phyloP scores from a whole-genome alignment of 2,888 invertebrate genomes.

The Apodemia duryi region DNA sequence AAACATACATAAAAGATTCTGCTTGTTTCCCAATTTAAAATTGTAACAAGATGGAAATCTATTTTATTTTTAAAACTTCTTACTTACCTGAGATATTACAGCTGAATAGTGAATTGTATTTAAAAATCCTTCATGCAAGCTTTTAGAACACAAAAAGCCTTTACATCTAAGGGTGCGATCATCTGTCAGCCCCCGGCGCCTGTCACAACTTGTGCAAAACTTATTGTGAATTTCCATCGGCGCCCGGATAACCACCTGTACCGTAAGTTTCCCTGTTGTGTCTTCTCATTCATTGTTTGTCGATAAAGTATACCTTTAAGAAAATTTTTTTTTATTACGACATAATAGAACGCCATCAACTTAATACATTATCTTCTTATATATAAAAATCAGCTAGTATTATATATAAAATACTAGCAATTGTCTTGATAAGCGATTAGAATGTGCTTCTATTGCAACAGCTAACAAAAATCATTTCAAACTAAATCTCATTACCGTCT shows the following conservation, averaged over 20 bases:
- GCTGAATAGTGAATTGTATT: too few species aligned
- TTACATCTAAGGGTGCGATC: slow-evolving; percentile 32
- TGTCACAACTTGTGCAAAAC: slow-evolving; percentile 38
- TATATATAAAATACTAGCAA: not conserved
- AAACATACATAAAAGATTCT: too few species aligned
- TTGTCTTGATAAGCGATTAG: not conserved
- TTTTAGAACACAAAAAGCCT: slow-evolving; percentile 17
- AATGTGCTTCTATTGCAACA: not conserved
- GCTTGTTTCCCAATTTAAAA: too few species aligned
- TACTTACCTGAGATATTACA: too few species aligned
- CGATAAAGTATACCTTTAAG: not conserved
- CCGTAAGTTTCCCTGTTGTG: slow-evolving; percentile 25
- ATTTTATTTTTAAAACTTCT: too few species aligned
- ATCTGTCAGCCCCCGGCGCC: slow-evolving; percentile 40
- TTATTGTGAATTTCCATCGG: slow-evolving; percentile 35
- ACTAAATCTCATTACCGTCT: slow-evolving; percentile 7
- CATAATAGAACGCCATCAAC: too few species aligned
- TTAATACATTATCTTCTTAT: too few species aligned
- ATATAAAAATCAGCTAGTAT: too few species aligned
- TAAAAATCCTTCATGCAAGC: not conserved
- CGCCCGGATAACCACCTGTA: slow-evolving; percentile 50
- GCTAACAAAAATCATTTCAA: not conserved
- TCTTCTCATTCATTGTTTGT: slow-evolving; percentile 18
- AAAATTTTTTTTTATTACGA: not conserved
- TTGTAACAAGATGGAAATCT: too few species aligned